Evolutionary conservation across 2,888 invertebrate genomes (phyloP), one percentile per base, ranked within the genome.

Genomic region (Eueremaeus valkanovi): DNA sequence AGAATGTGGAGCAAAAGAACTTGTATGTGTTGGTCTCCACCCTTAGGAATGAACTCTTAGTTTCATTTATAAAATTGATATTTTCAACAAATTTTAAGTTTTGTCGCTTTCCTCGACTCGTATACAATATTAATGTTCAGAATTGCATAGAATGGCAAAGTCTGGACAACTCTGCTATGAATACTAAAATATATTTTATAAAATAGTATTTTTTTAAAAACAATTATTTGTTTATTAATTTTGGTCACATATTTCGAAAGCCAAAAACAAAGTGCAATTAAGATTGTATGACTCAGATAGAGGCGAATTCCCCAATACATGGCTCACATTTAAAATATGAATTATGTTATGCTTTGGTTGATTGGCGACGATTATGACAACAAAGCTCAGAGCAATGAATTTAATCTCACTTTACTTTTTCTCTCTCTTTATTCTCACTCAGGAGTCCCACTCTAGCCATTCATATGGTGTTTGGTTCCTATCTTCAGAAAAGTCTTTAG

Each of bases 201-300:
- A 36, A 11, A 11, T 36, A 11, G 11, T 36, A 36, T 36, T 11
- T 5, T 36, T 36, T 36, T 36, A 8, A 8, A 36, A 11, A 8
- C 36, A 36, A 36, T 5, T 11, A 36, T n/a, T n/a, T 49, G 13
- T 58, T 8, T 58, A 16, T 24, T 24, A 8, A 58, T 24, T 58
- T 24, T 58, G 13, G 24, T 58, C 58, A 58, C 9, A 21, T 51
- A n/a, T 51, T n/a, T 51, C n/a, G 9, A 6, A 51, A n/a, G 51
- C 16, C 18, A 51, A 42, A 58, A 58, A 58, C 29, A 58, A 58
- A 58, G 58, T 58, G 58, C 58, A 58, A 58, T 58, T 58, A 58
- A 58, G 58, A 58, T 27, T 5, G 2, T 21, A 58, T 58, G 58
- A 58, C 24, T n/a, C 21, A n/a, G 49, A 49, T 49, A 49, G 49